These are phyloP conservation scores for Orbicella faveolata DNA, from an alignment of 64 coral and sea anemone species.

Conservation along the genomic window DNA sequence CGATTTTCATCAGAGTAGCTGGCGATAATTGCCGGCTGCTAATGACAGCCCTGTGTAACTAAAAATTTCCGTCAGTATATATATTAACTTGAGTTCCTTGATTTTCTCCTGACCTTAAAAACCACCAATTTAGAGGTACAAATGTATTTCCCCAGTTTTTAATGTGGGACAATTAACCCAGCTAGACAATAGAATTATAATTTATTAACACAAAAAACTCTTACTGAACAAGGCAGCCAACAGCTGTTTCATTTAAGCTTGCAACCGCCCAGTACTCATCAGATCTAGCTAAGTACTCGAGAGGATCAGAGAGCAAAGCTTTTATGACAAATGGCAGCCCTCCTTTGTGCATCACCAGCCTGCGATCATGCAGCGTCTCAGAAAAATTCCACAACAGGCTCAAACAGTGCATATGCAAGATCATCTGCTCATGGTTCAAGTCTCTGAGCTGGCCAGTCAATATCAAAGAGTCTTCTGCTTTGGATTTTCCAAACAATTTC, in stretches of 20 bases:
- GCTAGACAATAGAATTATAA: no score
- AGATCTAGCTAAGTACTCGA: constrained; percentile 19
- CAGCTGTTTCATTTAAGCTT: constrained; percentile 88
- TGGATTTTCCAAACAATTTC: neutral
- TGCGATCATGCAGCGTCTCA: constrained; percentile 72
- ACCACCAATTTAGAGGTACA: no score
- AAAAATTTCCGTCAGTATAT: no score
- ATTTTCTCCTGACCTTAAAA: no score
- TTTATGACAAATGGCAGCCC: constrained; percentile 70
- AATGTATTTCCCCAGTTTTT: no score
- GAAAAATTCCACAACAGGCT: constrained; percentile 94
- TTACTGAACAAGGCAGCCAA: constrained; percentile 90
- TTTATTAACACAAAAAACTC: neutral
- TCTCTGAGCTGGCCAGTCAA: constrained; percentile 37
- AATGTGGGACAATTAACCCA: no score
- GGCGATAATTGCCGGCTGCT: no score
- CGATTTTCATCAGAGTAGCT: no score
- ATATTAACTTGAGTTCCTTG: no score
- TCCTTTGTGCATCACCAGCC: constrained; percentile 64
- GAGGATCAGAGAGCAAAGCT: constrained; percentile 65
- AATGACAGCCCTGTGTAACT: no score
- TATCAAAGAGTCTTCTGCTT: neutral
- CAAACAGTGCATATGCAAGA: constrained; percentile 82
- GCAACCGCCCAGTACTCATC: constrained; percentile 78
- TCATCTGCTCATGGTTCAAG: constrained; percentile 86